Percentiles rank a stretch among this genome's conserved stretches.
phyloP scores from a whole-genome alignment of 2,797 vertebrate genomes.

The Chromobotia macracanthus region DNA sequence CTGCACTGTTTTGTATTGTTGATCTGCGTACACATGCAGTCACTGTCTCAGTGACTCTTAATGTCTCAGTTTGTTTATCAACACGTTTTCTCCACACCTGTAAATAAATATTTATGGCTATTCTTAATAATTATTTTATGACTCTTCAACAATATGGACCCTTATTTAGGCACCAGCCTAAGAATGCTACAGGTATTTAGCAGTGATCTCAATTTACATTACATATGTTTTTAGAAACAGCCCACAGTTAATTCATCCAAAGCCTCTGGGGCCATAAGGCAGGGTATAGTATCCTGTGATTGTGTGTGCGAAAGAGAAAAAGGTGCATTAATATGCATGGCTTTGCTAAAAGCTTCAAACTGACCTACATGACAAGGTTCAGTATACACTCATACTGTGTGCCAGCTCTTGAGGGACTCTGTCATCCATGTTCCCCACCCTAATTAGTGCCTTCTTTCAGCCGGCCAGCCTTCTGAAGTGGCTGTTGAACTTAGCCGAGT shows the following conservation, averaged over 20 bases:
- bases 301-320: slow-evolving; percentile 25
- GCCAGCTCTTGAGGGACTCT: slow-evolving; percentile 69
- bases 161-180: slow-evolving; percentile 59
- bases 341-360: slow-evolving; percentile 74
- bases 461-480: slow-evolving; percentile 66
- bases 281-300: slow-evolving; percentile 47
- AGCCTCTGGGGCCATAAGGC: slow-evolving; percentile 61
- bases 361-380: slow-evolving; percentile 81
- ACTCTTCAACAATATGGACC: slow-evolving; percentile 53
- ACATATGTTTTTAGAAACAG: slow-evolving; percentile 78
- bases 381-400: slow-evolving; percentile 75
- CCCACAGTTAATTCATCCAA: slow-evolving; percentile 68
- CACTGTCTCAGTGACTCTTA: too few relatives aligned
- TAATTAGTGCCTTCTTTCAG: slow-evolving; percentile 72
- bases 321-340: slow-evolving; percentile 77
- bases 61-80: slow-evolving; percentile 40
- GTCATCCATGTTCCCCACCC: slow-evolving; percentile 66
- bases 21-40: too few relatives aligned
- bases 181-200: slow-evolving; percentile 65
- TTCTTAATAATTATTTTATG: slow-evolving; percentile 48
- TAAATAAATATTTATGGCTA: slow-evolving; percentile 50
- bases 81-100: slow-evolving; percentile 51
- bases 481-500: slow-evolving; percentile 69
- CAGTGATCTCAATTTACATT: slow-evolving; percentile 76
- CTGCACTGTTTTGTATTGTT: too few relatives aligned